Evolutionary conservation across 2,113 vertebrate species (phyloP).

Genomic region (Damaliscus lunatus): DNA sequence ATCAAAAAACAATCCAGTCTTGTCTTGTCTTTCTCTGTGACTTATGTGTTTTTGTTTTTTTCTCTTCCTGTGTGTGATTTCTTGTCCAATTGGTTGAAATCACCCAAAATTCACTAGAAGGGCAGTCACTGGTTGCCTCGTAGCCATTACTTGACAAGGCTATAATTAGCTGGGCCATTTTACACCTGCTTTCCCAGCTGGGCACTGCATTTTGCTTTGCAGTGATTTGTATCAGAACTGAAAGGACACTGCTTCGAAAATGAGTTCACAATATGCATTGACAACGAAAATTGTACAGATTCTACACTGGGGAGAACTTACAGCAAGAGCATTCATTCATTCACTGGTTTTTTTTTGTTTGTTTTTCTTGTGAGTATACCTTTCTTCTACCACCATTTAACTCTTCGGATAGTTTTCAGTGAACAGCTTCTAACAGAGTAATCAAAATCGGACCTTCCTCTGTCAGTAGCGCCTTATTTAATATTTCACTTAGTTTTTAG

Average conservation of each 20-base stretch:
- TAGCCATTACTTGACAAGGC: slow-evolving; percentile 54
- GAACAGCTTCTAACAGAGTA: background rate
- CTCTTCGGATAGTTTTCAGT: background rate
- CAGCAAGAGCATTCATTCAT: background rate
- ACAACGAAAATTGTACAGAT: background rate
- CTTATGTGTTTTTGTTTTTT: background rate
- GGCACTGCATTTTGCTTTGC: slow-evolving; percentile 26
- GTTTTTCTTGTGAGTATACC: background rate
- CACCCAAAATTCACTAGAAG: slow-evolving; percentile 7
- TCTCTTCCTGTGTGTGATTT: background rate
- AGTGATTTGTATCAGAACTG: slow-evolving; percentile 60
- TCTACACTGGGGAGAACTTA: background rate
- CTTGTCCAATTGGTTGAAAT: slow-evolving; percentile 39
- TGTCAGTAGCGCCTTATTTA: background rate
- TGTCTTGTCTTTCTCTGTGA: background rate
- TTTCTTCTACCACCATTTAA: background rate
- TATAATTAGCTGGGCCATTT: slow-evolving; percentile 60
- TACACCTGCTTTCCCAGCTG: slow-evolving; percentile 70
- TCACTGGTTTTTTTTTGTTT: background rate
- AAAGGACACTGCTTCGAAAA: slow-evolving; percentile 24
- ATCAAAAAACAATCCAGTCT: background rate
- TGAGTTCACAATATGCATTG: background rate
- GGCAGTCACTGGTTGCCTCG: background rate
- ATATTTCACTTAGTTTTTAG: slow-evolving; percentile 15
- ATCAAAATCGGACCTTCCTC: background rate